Evolutionary conservation across 2,888 invertebrate genomes (phyloP).

Genomic region (Hybos culiciformis): DNA sequence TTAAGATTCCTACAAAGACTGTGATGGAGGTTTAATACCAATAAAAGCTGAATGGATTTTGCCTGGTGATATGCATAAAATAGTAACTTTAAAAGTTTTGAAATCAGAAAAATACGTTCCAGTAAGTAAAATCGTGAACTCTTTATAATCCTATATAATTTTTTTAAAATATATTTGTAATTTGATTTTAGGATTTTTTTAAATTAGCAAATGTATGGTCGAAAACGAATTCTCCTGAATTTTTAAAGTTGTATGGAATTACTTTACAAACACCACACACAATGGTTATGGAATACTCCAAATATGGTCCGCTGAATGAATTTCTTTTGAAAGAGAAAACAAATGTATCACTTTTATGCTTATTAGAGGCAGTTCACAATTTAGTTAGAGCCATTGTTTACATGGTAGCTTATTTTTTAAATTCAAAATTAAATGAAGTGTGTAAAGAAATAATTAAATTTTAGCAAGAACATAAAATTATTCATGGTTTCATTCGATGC

Average conservation of each 20-base stretch:
- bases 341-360: conserved; percentile 49
- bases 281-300: conserved; percentile 67
- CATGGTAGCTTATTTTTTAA: conserved; percentile 41
- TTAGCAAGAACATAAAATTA: conserved; percentile 61
- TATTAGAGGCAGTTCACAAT: conserved; percentile 69
- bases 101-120: conserved; percentile 50
- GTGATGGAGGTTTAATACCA: conserved; percentile 49
- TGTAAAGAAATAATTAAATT: conserved; percentile 11
- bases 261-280: conserved; percentile 64
- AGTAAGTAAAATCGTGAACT: conserved; percentile 31
- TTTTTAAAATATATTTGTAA: conserved; percentile 6
- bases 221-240: conserved; percentile 58
- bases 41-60: conserved; percentile 67
- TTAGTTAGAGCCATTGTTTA: conserved; percentile 78
- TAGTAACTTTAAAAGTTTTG: conserved; percentile 67
- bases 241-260: conserved; percentile 65
- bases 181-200: conserved; percentile 57
- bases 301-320: conserved; percentile 61
- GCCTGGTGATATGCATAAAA: conserved; percentile 57
- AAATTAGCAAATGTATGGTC: conserved; percentile 67
- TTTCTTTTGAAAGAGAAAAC: conserved; percentile 35
- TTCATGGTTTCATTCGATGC: conserved; percentile 77
- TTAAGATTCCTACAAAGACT: conserved; percentile 45
- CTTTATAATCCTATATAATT: conserved; percentile 2
- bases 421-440: background rate